Conservation (phyloP, 1,140 invertebrate species). For the Sweltsa coloradensis region DNA sequence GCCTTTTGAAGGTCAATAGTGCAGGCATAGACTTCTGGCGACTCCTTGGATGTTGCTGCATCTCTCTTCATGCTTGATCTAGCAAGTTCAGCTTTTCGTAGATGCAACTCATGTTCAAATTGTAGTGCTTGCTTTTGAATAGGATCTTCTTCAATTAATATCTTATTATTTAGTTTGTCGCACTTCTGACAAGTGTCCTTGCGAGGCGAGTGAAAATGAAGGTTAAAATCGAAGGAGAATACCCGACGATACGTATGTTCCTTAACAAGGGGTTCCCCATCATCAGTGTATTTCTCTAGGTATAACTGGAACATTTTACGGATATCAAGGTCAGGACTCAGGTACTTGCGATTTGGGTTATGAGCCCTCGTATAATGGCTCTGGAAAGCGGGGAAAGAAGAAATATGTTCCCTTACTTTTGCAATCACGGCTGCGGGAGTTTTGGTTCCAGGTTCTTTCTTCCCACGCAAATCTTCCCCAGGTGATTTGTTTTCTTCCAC, state of each 20-base stretch:
- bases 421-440: conserved; percentile 16
- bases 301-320: conserved; percentile 19
- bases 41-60: conserved; percentile 15
- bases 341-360: conserved; percentile 18
- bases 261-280: conserved; percentile 13
- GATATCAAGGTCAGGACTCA: conserved; percentile 18
- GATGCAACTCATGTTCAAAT: too few species aligned
- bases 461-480: too few species aligned
- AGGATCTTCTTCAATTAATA: neutral
- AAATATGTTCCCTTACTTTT: conserved; percentile 17
- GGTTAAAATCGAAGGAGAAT: conserved; percentile 19
- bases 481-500: too few species aligned
- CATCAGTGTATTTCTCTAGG: conserved; percentile 17
- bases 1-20: conserved; percentile 20
- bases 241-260: conserved; percentile 17
- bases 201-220: conserved; percentile 17
- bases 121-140: neutral
- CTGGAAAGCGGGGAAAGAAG: conserved; percentile 18
- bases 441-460: conserved; percentile 17
- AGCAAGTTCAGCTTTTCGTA: conserved; percentile 17
- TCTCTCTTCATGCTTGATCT: conserved; percentile 19
- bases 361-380: conserved; percentile 19
- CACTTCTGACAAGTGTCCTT: conserved; percentile 20
- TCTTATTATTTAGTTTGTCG: conserved; percentile 5
- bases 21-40: conserved; percentile 17